A percentile compares a stretch with the other conserved stretches of the same genome.
Conservation (phyloP, 2,797 vertebrate genomes). For the Gephyroberyx darwinii region DNA sequence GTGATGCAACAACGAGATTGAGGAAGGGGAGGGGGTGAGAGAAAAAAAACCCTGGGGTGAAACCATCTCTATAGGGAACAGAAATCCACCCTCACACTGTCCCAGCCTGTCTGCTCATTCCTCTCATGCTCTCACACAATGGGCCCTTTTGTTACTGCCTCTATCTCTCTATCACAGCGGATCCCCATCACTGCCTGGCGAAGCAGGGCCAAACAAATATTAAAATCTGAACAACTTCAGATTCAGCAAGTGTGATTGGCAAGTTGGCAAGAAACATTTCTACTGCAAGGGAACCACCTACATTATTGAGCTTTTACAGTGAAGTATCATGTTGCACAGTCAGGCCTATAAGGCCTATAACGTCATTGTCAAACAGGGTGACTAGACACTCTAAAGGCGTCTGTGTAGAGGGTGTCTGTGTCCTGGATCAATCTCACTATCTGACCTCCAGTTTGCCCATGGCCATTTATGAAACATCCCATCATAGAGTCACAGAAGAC, state of each 20-base stretch:
- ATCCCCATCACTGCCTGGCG: slow-evolving; percentile 20
- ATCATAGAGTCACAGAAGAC: slow-evolving; percentile 32
- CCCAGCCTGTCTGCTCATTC: slow-evolving; percentile 16
- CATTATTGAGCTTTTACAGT: background rate
- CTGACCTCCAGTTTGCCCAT: slow-evolving; percentile 3
- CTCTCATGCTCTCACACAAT: slow-evolving; percentile 49
- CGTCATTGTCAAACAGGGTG: background rate
- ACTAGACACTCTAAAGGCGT: background rate
- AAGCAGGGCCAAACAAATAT: background rate
- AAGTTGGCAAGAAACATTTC: background rate
- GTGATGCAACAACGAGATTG: slow-evolving; percentile 45
- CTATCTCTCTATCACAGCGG: slow-evolving; percentile 11
- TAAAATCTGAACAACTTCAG: background rate
- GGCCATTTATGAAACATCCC: slow-evolving; percentile 38
- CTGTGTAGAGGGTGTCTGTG: slow-evolving; percentile 2
- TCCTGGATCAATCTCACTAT: slow-evolving; percentile 4
- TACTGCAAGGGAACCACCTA: background rate
- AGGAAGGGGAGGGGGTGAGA: background rate
- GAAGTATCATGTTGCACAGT: background rate
- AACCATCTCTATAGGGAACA: slow-evolving; percentile 35
- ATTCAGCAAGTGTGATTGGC: background rate
- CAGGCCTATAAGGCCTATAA: background rate
- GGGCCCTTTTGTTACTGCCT: slow-evolving; percentile 57
- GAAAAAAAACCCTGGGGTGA: slow-evolving; percentile 35
- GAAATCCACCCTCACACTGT: slow-evolving; percentile 30